A percentile compares a stretch with the other conserved stretches of the same genome.
Conservation (phyloP, 1,140 invertebrate species). For the Lepidurus apus region DNA sequence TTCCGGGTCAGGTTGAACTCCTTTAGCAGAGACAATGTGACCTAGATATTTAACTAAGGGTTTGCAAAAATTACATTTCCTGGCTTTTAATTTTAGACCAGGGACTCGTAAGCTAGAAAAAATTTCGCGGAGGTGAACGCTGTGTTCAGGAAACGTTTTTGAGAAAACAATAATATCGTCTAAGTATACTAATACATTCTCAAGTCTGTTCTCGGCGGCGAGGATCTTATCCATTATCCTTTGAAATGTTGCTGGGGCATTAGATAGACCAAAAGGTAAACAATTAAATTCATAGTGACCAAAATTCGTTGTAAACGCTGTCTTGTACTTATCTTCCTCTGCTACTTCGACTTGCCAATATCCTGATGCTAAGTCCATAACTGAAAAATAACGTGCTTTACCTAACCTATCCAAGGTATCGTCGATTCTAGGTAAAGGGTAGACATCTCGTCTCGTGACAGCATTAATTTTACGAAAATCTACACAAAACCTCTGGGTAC, state of each 20-base stretch:
- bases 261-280: conserved; percentile 46
- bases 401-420: conserved; percentile 45
- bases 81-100: background rate
- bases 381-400: no score
- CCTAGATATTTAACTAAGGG: background rate
- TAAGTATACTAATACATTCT: background rate
- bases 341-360: no score
- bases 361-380: no score
- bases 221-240: conserved; percentile 43
- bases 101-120: background rate
- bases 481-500: conserved; percentile 43
- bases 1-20: background rate
- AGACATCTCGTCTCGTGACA: conserved; percentile 44
- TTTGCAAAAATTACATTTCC: background rate
- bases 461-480: conserved; percentile 45
- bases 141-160: background rate
- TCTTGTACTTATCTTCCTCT: no score
- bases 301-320: no score
- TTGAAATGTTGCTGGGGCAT: conserved; percentile 46
- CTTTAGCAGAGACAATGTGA: background rate
- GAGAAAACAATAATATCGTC: background rate
- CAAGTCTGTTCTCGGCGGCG: background rate
- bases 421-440: conserved; percentile 49
- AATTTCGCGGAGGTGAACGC: background rate
- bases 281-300: no score